These are phyloP conservation scores for Misgurnus mizolepis DNA, from an alignment of 2,113 vertebrate genomes.

Conservation along the genomic window DNA sequence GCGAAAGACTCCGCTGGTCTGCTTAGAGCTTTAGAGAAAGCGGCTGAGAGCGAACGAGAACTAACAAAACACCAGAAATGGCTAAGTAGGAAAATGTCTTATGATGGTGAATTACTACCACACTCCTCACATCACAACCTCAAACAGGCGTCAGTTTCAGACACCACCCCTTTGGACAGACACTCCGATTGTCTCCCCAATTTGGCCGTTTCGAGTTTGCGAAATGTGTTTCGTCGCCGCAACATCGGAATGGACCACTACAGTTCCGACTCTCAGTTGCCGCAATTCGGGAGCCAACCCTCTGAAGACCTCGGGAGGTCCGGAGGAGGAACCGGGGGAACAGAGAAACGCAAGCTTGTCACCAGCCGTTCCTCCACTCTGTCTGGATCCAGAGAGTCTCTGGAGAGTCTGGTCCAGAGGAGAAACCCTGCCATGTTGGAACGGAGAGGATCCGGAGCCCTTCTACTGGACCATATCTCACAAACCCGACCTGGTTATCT, in stretches of 20 bases:
- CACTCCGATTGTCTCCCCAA: constrained; percentile 70
- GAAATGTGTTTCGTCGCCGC: constrained; percentile 77
- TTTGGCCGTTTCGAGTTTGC: constrained; percentile 79
- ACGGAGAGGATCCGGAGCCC: constrained; percentile 76
- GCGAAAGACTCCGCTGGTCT: constrained; percentile 76
- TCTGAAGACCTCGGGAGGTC: constrained; percentile 53
- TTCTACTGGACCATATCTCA: constrained; percentile 73
- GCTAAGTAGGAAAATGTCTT: constrained; percentile 78
- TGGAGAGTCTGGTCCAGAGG: constrained; percentile 71
- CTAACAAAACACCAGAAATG: constrained; percentile 40
- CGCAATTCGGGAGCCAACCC: constrained; percentile 64
- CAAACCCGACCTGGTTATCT: constrained; percentile 82
- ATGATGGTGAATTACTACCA: constrained; percentile 73
- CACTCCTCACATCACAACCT: constrained; percentile 70
- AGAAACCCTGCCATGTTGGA: constrained; percentile 71
- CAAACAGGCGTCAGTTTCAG: constrained; percentile 59
- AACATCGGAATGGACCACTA: constrained; percentile 82
- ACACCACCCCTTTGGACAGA: constrained; percentile 61
- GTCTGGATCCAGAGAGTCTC: constrained; percentile 73
- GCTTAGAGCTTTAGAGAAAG: constrained; percentile 73
- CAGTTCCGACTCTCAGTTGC: constrained; percentile 85
- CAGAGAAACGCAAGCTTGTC: constrained; percentile 77
- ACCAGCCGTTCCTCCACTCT: constrained; percentile 74
- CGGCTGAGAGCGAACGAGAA: constrained; percentile 49
- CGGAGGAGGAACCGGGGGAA: constrained; percentile 57